Evolutionary conservation across 2,888 invertebrate genomes (phyloP), one percentile per base, ranked within the genome.

Genomic region (Barypeithes pellucidus): DNA sequence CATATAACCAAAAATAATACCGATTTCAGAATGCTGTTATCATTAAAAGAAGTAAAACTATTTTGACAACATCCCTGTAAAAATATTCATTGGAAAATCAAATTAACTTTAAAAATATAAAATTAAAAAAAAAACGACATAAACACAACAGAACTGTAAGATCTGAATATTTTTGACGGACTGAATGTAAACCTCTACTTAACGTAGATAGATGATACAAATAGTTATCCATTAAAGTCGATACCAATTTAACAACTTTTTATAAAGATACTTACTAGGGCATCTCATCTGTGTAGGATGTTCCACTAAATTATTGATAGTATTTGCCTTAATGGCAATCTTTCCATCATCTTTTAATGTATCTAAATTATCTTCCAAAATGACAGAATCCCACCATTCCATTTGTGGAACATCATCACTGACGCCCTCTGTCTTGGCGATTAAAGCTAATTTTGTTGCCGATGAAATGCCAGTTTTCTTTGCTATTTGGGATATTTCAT

Each of bases 351-450:
- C 83, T 45, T 84, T 75, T 72, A 83, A 77, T 0, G 90, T 91
- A 71, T 88, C 87, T 45, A 91, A 87, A 20, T 90, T 89, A 73
- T 89, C 88, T 41, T 88, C 87, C n/a, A 98, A 88, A 75, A 99
- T 95, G n/a, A 97, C 95, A 41, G 95, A 94, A 87, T 99, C 99
- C 98, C 98, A 99, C 98, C 99, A 99, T 85, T 99, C 99, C 80
- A 98, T 93, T 63, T 94, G 91, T 0, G 98, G 98, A 22, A 96
- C 93, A 78, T 93, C 91, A 80, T 95, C 95, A 0, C 89, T 89
- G 68, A 91, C 90, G 12, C 88, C 88, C 54, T 94, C 94, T 0
- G 93, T 90, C 85, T 96, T 97, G 0, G 97, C 95, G 70, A 98
- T 93, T 20, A 98, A 88, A 0, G 99, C 99, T 73, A 99, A 87